These are phyloP conservation scores for Scaptomyza caliginosa DNA, from an alignment of 2,888 invertebrate genomes.

Conservation along the genomic window DNA sequence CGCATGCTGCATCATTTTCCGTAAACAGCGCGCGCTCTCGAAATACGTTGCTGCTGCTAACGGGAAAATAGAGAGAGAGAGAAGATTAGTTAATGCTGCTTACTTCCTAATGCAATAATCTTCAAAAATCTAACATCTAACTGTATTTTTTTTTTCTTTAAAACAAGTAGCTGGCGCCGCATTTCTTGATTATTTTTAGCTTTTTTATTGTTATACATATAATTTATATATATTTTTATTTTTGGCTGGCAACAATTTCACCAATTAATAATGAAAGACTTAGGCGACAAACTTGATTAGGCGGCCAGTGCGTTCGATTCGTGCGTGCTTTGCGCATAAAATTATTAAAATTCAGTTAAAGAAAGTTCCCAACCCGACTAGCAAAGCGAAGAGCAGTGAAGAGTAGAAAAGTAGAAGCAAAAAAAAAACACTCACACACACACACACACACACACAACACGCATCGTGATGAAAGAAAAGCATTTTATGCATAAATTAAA, in stretches of 20 bases:
- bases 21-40: conserved; percentile 83
- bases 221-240: background rate
- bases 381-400: conserved; percentile 17
- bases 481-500: conserved; percentile 80
- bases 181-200: background rate
- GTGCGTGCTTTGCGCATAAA: conserved; percentile 76
- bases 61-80: background rate
- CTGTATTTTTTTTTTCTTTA: background rate
- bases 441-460: conserved; percentile 19
- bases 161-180: conserved; percentile 25
- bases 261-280: conserved; percentile 81
- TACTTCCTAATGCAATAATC: too few relatives aligned
- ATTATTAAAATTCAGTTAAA: conserved; percentile 81
- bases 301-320: conserved; percentile 48
- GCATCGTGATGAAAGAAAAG: conserved; percentile 77
- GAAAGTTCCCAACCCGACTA: conserved; percentile 64
- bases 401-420: conserved; percentile 2
- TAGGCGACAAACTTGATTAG: conserved; percentile 80
- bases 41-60: conserved; percentile 83
- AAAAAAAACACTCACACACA: conserved; percentile 7
- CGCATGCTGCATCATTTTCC: conserved; percentile 87
- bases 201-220: background rate
- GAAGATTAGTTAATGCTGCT: background rate
- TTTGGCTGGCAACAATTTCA: conserved; percentile 64
- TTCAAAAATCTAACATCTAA: background rate